Percentiles rank a stretch among this genome's conserved stretches.
Conservation (phyloP, 2,797 vertebrate genomes). For the Siniperca scherzeri region DNA sequence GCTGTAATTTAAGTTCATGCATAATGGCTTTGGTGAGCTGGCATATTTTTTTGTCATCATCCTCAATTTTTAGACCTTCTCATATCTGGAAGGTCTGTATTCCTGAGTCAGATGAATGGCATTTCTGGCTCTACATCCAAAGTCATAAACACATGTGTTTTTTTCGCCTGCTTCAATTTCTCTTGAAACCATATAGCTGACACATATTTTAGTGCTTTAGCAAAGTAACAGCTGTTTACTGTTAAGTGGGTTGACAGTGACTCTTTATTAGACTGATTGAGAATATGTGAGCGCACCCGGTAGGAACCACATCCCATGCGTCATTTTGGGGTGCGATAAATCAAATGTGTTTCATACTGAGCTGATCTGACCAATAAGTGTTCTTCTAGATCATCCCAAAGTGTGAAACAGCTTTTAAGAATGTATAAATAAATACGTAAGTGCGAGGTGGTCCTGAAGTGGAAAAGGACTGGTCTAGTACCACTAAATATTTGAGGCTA, state of each 20-base stretch:
- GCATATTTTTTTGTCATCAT: slow-evolving; percentile 49
- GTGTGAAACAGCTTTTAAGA: slow-evolving; percentile 61
- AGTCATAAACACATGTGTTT: slow-evolving; percentile 29
- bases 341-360: slow-evolving; percentile 5
- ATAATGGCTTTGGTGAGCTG: slow-evolving; percentile 60
- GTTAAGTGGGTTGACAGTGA: slow-evolving; percentile 23
- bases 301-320: slow-evolving; percentile 8
- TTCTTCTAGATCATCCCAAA: slow-evolving; percentile 39
- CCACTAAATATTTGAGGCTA: slow-evolving; percentile 49
- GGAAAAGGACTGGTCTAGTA: slow-evolving; percentile 39
- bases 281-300: slow-evolving; percentile 22
- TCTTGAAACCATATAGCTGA: slow-evolving; percentile 20
- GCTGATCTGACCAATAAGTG: slow-evolving; percentile 34
- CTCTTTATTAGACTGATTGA: slow-evolving; percentile 32
- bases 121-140: background rate
- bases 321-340: slow-evolving; percentile 29
- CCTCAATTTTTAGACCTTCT: slow-evolving; percentile 39
- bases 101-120: slow-evolving; percentile 3
- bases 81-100: slow-evolving; percentile 10
- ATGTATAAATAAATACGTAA: slow-evolving; percentile 40
- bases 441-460: slow-evolving; percentile 38
- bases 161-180: background rate
- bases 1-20: slow-evolving; percentile 68
- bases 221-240: slow-evolving; percentile 34
- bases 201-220: slow-evolving; percentile 22